Base-by-base conservation (phyloP, 1,140 invertebrate genomes). In the Tyrophagus putrescentiae region DNA sequence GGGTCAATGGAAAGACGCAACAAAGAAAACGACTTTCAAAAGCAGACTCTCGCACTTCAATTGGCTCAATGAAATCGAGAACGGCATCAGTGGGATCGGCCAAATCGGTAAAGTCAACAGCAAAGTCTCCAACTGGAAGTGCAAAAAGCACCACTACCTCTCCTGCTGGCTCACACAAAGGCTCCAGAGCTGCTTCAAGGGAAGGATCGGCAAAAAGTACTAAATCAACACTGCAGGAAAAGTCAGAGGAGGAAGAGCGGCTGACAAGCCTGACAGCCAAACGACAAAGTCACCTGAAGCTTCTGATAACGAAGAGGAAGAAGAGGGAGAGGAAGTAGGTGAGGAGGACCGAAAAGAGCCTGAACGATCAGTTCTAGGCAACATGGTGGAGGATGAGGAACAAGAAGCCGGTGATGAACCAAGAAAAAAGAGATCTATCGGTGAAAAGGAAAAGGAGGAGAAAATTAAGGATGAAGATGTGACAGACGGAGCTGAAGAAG, bases 281-380 rank as follows among this genome's bases (percentile, higher is more conserved):
- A 18, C 7, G 0, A 53, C 59, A 44, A 56, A 61, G 57, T 18
- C 39, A 33, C n/a, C 34, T 18, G 58, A 60, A 60, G 62, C 57
- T 57, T 18, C 18, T 41, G 48, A 39, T 34, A 63, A 63, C 33
- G 36, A 23, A n/a, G 28, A 25, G 32, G 56, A 34, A 18, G 27
- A 63, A 11, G 45, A 70, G 34, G 57, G 65, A 74, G 61, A 73
- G 76, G 62, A 68, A 69, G 11, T 72, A 70, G 36, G 70, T 75
- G 64, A 67, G 73, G 63, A 75, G 73, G 73, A 74, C 68, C 69
- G 70, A 67, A 18, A 42, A 57, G 25, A 29, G 7, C 13, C 21
- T 32, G 13, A 25, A 9, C n/a, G 21, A 18, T 62, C 29, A 28
- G 4, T 60, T n/a, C 11, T 63, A 44, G 13, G 23, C 18, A 28